phyloP scores from a whole-genome alignment of 2,888 invertebrate genomes.

The Aphidius colemani region DNA sequence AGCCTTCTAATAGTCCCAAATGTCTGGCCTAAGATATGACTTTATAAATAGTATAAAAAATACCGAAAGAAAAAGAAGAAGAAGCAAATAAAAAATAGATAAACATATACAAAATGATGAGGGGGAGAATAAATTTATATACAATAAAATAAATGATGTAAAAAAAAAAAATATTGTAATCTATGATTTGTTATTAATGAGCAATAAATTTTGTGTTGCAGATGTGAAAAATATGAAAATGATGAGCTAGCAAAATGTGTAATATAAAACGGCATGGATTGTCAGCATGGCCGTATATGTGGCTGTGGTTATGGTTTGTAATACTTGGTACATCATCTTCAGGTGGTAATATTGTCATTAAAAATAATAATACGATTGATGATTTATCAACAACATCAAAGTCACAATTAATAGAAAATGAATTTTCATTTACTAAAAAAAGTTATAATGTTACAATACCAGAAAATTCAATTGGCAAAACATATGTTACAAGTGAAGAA shows the following conservation, averaged over 20 bases:
- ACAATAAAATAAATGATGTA: no score
- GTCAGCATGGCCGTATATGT: slow-evolving; percentile 56
- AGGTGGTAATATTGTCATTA: slow-evolving; percentile 29
- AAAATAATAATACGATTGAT: slow-evolving; percentile 25
- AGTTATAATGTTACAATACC: slow-evolving; percentile 88
- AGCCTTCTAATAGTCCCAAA: no score
- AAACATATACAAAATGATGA: no score
- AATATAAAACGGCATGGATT: slow-evolving; percentile 54
- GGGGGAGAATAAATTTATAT: no score
- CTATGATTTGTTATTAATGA: neutral
- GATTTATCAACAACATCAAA: slow-evolving; percentile 28
- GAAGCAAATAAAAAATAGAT: no score
- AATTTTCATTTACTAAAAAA: slow-evolving; percentile 73
- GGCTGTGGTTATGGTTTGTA: slow-evolving; percentile 56
- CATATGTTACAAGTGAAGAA: slow-evolving; percentile 78
- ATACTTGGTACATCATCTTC: slow-evolving; percentile 47
- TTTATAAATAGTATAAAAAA: no score
- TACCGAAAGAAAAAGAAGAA: no score
- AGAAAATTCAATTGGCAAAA: slow-evolving; percentile 90
- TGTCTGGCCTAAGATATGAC: no score
- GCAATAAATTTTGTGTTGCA: slow-evolving; percentile 35
- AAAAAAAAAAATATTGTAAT: no score
- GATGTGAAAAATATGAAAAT: slow-evolving; percentile 36
- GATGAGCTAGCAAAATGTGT: slow-evolving; percentile 59
- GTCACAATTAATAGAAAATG: slow-evolving; percentile 35